phyloP scores from a whole-genome alignment of 2,797 vertebrate genomes.

The Catharus ustulatus region DNA sequence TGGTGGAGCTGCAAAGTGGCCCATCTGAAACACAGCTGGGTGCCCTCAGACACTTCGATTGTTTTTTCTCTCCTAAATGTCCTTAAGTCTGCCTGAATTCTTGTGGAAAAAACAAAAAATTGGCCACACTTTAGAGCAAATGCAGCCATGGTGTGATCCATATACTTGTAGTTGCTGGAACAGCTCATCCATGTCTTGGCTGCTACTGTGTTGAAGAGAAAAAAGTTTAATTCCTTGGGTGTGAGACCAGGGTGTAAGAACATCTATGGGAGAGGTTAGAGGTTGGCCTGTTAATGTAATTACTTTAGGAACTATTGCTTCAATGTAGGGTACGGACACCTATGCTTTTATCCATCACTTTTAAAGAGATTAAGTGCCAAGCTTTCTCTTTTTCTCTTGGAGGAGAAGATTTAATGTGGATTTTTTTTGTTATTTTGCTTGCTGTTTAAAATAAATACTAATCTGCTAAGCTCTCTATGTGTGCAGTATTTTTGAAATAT shows the following conservation, averaged over 20 bases:
- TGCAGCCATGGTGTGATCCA: neutral
- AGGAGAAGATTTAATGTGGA: neutral
- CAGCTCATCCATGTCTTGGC: neutral
- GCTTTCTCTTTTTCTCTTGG: neutral
- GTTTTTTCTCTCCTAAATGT: neutral
- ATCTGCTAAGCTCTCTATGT: neutral
- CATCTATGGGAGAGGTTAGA: neutral
- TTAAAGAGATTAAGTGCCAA: neutral
- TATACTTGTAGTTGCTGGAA: neutral
- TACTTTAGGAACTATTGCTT: neutral
- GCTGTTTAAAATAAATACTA: neutral
- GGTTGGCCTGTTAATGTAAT: neutral
- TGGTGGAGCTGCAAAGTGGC: neutral
- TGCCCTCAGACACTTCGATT: neutral
- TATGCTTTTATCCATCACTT: neutral
- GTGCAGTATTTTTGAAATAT: neutral
- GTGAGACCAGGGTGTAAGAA: neutral
- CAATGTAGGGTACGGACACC: neutral
- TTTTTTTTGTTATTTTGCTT: neutral
- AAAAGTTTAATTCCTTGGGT: neutral
- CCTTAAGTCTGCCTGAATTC: neutral
- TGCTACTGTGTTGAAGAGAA: neutral
- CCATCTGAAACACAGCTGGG: rapidly evolving
- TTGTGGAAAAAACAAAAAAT: neutral
- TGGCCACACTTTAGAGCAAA: neutral